These are phyloP conservation scores for Drosophila pandora DNA, from an alignment of 1,140 invertebrate genomes.

Conservation along the genomic window DNA sequence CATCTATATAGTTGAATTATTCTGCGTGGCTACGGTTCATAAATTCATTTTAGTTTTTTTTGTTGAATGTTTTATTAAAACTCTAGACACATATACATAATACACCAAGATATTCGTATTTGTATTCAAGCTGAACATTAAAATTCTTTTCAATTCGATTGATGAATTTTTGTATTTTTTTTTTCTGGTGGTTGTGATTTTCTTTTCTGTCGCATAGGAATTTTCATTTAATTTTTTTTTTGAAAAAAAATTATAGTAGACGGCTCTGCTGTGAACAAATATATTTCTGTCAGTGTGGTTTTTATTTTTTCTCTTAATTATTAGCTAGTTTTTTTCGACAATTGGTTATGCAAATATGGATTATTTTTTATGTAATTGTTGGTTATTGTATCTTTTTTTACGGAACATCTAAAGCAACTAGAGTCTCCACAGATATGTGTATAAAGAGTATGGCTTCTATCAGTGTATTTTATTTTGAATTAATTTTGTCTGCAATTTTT, in stretches of 20 bases:
- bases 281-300: neutral
- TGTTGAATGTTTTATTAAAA: conserved; percentile 13
- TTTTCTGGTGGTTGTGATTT: neutral
- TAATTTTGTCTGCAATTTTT: neutral
- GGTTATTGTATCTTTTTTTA: neutral
- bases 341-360: neutral
- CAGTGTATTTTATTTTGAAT: neutral
- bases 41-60: conserved; percentile 23
- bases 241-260: neutral
- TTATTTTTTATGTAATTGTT: neutral
- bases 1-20: neutral
- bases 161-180: neutral
- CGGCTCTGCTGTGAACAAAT: neutral
- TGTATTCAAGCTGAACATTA: neutral
- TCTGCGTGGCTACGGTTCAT: conserved; percentile 33
- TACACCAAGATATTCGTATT: conserved; percentile 8
- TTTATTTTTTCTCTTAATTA: neutral
- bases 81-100: conserved; percentile 30
- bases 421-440: neutral
- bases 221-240: neutral
- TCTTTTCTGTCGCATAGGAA: neutral
- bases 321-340: neutral
- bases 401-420: neutral
- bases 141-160: neutral
- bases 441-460: neutral